A percentile compares a stretch with the other conserved stretches of the same genome.
Conservation (phyloP, 2,797 vertebrate genomes). For the Momotus momota region DNA sequence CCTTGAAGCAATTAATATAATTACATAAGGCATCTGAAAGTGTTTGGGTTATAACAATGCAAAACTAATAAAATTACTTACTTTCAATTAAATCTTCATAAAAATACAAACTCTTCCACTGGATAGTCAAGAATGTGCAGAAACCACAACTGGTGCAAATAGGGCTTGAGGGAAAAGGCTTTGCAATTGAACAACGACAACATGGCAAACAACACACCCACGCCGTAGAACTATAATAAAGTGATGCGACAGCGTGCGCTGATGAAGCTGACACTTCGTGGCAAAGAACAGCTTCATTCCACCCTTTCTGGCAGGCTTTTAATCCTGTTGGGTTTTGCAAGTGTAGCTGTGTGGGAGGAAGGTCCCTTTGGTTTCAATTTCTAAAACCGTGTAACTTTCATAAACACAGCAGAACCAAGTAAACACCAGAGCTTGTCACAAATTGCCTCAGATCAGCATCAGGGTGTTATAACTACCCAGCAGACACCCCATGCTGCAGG, state of each 20-base stretch:
- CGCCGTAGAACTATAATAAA: not conserved
- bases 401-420: not conserved
- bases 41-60: not conserved
- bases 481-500: not conserved
- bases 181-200: not conserved
- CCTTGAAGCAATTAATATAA: not conserved
- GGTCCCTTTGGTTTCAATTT: not conserved
- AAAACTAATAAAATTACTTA: not conserved
- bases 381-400: not conserved
- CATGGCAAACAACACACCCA: not conserved
- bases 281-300: not conserved
- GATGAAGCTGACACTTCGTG: not conserved
- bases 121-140: not conserved
- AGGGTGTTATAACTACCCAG: not conserved
- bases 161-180: not conserved
- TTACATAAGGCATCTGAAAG: not conserved
- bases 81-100: not conserved
- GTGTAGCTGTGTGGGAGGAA: not conserved
- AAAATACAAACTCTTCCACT: not conserved
- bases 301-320: not conserved
- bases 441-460: not conserved
- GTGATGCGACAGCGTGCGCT: not conserved
- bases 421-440: not conserved
- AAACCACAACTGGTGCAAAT: not conserved
- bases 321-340: not conserved